Evolutionary conservation across 2,888 invertebrate species (phyloP).

Genomic region (Ischnura elegans): DNA sequence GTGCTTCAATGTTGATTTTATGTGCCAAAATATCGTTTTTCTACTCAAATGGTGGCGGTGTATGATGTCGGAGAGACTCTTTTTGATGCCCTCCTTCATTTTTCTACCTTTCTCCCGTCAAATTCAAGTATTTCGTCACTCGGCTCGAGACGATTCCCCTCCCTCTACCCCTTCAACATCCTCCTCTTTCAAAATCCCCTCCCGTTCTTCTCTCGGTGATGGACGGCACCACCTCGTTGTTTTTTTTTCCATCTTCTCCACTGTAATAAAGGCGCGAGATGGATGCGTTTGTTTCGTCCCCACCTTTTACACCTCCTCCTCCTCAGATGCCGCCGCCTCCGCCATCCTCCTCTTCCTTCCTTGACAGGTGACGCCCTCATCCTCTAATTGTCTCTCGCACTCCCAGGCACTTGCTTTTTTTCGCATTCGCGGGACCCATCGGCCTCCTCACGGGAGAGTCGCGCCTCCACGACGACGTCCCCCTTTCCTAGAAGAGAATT

Average conservation of each 20-base stretch:
- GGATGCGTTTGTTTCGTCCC: not conserved
- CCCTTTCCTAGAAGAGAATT: not conserved
- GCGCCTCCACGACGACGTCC: not conserved
- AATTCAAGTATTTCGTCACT: not conserved
- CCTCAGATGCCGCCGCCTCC: not conserved
- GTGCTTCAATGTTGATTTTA: no score
- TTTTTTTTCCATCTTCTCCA: not conserved
- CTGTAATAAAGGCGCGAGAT: conserved; percentile 1
- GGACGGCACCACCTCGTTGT: not conserved
- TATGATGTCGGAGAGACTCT: no score
- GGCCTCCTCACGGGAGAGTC: not conserved
- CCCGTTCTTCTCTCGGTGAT: not conserved
- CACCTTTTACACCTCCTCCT: not conserved
- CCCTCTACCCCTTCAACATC: not conserved
- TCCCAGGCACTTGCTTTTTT: not conserved
- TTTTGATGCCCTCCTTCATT: no score
- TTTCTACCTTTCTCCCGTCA: not conserved
- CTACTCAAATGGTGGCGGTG: no score
- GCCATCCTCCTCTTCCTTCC: not conserved
- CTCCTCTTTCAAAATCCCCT: not conserved
- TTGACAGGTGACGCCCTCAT: conserved; percentile 16
- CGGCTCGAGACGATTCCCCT: not conserved
- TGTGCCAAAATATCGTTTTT: no score
- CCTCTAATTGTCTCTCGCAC: conserved; percentile 27
- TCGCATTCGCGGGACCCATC: not conserved